These are phyloP conservation scores for Gobio occitaniae DNA, from an alignment of 2,797 vertebrate genomes.

Conservation along the genomic window DNA sequence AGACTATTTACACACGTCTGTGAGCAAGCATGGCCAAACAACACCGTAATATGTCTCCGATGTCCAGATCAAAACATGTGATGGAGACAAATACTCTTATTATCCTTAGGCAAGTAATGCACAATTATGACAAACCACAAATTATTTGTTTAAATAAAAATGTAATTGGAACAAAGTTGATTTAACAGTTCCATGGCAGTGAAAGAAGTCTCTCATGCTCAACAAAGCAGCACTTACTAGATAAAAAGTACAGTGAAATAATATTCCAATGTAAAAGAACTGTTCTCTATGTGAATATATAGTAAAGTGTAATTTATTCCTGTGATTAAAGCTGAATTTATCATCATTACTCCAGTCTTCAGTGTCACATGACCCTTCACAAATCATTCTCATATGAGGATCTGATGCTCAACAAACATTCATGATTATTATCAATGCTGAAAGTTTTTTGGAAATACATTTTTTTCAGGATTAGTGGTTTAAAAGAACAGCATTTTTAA, in stretches of 20 bases:
- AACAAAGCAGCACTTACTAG: background rate
- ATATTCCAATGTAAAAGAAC: background rate
- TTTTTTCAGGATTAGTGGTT: too few relatives aligned
- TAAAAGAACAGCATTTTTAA: background rate
- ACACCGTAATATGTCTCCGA: too few relatives aligned
- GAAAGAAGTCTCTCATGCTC: background rate
- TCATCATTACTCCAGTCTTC: background rate
- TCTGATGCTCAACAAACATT: too few relatives aligned
- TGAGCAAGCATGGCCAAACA: too few relatives aligned
- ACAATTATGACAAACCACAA: background rate
- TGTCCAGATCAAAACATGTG: too few relatives aligned
- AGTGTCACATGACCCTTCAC: background rate
- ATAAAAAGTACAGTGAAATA: background rate
- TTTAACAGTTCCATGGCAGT: background rate
- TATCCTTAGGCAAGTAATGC: background rate
- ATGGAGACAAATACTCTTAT: too few relatives aligned
- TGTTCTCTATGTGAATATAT: background rate
- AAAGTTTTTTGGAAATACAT: too few relatives aligned
- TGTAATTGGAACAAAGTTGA: background rate
- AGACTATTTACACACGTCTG: too few relatives aligned
- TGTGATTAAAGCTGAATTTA: background rate
- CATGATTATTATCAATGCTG: background rate
- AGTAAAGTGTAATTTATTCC: background rate
- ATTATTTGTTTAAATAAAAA: background rate
- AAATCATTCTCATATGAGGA: background rate